A percentile compares a stretch with the other conserved stretches of the same genome.
These are phyloP conservation scores for Gallinago undulata DNA, from an alignment of 2,113 vertebrate genomes.

Conservation along the genomic window DNA sequence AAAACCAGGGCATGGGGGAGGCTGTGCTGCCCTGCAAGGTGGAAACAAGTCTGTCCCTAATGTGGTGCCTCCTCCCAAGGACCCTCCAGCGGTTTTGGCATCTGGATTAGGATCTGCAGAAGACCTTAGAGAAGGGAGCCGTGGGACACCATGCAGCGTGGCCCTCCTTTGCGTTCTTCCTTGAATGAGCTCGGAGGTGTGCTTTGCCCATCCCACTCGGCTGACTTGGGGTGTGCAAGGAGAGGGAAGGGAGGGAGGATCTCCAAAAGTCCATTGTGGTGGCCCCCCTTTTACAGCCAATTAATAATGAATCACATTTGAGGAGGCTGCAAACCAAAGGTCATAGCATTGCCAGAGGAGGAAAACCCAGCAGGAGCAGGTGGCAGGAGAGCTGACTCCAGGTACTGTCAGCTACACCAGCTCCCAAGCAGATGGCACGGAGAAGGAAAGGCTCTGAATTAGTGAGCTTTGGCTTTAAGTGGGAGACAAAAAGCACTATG, in stretches of 20 bases:
- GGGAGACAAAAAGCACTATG: not conserved
- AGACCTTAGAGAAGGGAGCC: not conserved
- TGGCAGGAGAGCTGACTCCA: conserved; percentile 11
- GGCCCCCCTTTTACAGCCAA: not conserved
- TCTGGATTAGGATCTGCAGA: rapidly evolving
- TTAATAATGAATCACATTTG: not conserved
- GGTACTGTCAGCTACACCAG: not conserved
- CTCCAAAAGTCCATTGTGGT: not conserved
- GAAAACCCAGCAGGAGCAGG: conserved; percentile 13
- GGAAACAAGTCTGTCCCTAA: not conserved
- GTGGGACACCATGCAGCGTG: rapidly evolving
- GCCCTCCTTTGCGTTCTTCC: not conserved
- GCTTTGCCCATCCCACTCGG: not conserved
- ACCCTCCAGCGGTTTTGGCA: not conserved
- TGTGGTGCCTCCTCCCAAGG: not conserved
- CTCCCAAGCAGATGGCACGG: not conserved
- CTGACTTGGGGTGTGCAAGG: rapidly evolving
- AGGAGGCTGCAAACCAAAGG: conserved; percentile 10
- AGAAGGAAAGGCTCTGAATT: not conserved
- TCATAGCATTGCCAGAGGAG: conserved; percentile 8
- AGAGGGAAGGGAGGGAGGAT: not conserved
- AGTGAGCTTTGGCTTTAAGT: not conserved
- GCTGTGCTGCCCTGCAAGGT: not conserved
- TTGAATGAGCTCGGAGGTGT: not conserved
- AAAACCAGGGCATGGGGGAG: not conserved